A percentile compares a stretch with the other conserved stretches of the same genome.
Conservation (phyloP, 2,888 invertebrate genomes). For the Bimastos eiseni region DNA sequence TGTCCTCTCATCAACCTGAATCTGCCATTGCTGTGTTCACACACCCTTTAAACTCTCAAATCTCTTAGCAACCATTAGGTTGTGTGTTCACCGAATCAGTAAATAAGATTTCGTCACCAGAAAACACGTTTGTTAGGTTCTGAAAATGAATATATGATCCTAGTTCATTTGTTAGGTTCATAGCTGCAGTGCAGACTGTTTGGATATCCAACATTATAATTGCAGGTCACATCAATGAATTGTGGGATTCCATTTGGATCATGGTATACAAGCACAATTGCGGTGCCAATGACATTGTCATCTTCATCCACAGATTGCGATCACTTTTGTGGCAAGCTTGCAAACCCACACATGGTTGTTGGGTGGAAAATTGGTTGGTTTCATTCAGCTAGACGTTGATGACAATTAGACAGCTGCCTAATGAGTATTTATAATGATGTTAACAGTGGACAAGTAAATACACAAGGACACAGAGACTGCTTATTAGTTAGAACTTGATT, state of each 20-base stretch:
- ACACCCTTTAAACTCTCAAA: no score
- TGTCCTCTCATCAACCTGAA: no score
- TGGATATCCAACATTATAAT: neutral
- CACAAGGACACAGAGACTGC: neutral
- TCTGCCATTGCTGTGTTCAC: no score
- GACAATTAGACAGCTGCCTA: neutral
- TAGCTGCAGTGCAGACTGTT: neutral
- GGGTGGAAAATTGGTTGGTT: neutral
- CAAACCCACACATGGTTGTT: neutral
- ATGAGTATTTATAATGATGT: neutral
- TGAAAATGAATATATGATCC: neutral
- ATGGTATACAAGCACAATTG: neutral
- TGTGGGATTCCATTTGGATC: neutral
- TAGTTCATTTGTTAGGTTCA: neutral
- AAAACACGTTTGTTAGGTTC: neutral
- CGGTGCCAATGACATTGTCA: neutral
- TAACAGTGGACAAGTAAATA: neutral
- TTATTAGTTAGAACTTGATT: neutral
- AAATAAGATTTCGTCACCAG: neutral
- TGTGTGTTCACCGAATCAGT: neutral
- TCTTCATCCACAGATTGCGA: neutral
- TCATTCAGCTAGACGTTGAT: neutral
- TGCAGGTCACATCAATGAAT: neutral
- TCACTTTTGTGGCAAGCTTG: neutral
- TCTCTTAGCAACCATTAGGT: no score